Percentiles rank a stretch among this genome's conserved stretches.
Evolutionary conservation across 2,113 vertebrate genomes (phyloP).

Genomic region (Taurulus bubalis): DNA sequence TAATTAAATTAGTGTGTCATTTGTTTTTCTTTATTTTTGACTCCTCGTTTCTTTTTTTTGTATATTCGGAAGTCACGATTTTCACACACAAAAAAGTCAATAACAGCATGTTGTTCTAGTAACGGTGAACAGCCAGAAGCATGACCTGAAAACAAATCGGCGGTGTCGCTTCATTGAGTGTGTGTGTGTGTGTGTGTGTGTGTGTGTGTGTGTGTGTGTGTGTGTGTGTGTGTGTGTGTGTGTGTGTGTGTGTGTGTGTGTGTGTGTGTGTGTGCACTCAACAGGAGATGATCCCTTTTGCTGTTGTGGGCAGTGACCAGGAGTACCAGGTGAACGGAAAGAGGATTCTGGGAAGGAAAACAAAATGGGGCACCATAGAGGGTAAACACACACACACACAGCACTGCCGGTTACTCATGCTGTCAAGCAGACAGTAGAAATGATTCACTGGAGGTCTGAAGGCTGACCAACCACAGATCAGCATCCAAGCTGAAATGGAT

Average conservation of each 20-base stretch:
- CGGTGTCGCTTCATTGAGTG: not conserved
- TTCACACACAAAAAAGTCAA: not conserved
- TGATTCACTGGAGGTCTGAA: constrained; percentile 18
- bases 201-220: too few relatives aligned
- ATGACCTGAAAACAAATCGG: constrained; percentile 15
- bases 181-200: constrained; percentile 11
- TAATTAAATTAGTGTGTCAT: not conserved
- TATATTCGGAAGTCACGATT: not conserved
- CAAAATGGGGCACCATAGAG: constrained; percentile 98
- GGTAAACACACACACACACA: constrained; percentile 79
- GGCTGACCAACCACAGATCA: not conserved
- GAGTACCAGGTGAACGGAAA: constrained; percentile 98
- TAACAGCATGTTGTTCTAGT: not conserved
- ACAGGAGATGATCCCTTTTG: constrained; percentile 98
- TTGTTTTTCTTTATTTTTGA: not conserved
- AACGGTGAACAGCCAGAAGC: not conserved
- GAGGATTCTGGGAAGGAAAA: constrained; percentile 95
- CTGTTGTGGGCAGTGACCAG: constrained; percentile 97
- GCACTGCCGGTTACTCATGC: not conserved
- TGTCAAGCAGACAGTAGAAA: constrained; percentile 9
- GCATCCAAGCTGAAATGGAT: not conserved
- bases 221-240: constrained; percentile 10
- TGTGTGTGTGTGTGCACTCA: constrained; percentile 16
- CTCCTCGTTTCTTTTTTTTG: not conserved
- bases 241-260: not conserved